Evolutionary conservation across 2,797 vertebrate genomes (phyloP).

Genomic region (Sebastolobus alascanus): DNA sequence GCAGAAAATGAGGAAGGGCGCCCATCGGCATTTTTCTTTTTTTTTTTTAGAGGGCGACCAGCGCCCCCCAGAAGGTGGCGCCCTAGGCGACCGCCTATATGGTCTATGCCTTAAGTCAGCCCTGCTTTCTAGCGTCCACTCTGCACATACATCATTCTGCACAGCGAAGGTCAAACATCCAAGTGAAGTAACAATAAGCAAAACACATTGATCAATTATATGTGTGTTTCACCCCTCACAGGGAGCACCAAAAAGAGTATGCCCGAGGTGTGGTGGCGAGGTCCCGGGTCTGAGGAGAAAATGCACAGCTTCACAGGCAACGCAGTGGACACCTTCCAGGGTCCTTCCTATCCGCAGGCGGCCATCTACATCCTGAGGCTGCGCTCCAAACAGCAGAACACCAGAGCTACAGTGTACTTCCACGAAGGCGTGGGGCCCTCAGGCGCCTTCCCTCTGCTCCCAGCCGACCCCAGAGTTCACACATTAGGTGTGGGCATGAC

Average conservation of each 20-base stretch:
- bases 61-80: too few relatives aligned
- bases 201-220: background rate
- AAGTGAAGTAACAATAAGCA: background rate
- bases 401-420: conserved; percentile 85
- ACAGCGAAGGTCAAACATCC: background rate
- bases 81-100: too few relatives aligned
- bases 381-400: conserved; percentile 86
- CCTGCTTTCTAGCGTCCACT: background rate
- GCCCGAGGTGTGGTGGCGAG: conserved; percentile 86
- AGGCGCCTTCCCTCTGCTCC: conserved; percentile 87
- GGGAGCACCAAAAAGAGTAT: conserved; percentile 84
- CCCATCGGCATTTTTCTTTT: too few relatives aligned
- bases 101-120: too few relatives aligned
- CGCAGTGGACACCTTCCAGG: conserved; percentile 85
- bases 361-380: conserved; percentile 89
- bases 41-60: too few relatives aligned
- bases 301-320: conserved; percentile 89
- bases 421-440: conserved; percentile 81
- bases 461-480: conserved; percentile 87
- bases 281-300: conserved; percentile 80
- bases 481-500: conserved; percentile 87
- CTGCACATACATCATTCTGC: background rate
- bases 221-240: conserved; percentile 52
- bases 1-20: too few relatives aligned
- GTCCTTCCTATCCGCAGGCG: conserved; percentile 77